These are phyloP conservation scores for Alloplasta piceator DNA, from an alignment of 2,888 invertebrate species.

Conservation along the genomic window DNA sequence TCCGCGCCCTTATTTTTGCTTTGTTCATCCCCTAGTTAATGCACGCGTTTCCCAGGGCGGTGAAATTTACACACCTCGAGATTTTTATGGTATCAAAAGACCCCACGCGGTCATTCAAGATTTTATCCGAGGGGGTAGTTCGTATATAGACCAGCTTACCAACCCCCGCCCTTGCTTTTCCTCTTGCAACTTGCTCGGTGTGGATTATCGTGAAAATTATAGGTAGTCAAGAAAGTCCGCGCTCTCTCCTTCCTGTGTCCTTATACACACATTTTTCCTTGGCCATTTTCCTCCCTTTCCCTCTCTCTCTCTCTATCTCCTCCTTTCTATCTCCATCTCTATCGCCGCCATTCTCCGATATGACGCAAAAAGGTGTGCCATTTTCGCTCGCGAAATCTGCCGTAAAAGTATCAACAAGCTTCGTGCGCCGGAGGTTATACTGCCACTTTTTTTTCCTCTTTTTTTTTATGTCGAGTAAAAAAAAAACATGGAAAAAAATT, in stretches of 20 bases:
- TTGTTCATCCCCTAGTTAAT: no score
- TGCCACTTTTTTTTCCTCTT: slow-evolving; percentile 24
- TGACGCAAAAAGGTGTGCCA: slow-evolving; percentile 32
- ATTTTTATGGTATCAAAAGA: slow-evolving; percentile 38
- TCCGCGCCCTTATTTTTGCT: no score
- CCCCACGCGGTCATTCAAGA: slow-evolving; percentile 21
- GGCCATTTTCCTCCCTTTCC: background rate
- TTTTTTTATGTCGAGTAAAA: slow-evolving; percentile 34
- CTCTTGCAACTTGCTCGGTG: slow-evolving; percentile 28
- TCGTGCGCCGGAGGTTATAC: slow-evolving; percentile 32
- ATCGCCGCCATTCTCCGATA: slow-evolving; percentile 46
- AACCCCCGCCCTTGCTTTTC: background rate
- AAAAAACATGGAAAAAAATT: slow-evolving; percentile 22
- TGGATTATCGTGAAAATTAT: slow-evolving; percentile 59
- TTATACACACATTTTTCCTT: background rate
- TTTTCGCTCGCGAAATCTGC: slow-evolving; percentile 43
- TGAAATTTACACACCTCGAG: slow-evolving; percentile 53
- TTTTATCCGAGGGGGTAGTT: slow-evolving; percentile 39
- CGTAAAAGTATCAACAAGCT: slow-evolving; percentile 60
- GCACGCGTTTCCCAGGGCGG: slow-evolving; percentile 17
- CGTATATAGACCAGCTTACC: slow-evolving; percentile 16
- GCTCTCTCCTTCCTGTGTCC: background rate
- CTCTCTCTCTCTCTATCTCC: slow-evolving; percentile 21
- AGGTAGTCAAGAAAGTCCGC: slow-evolving; percentile 38
- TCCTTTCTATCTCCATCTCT: slow-evolving; percentile 26